phyloP scores from a whole-genome alignment of 2,888 invertebrate species.

The Cantharis nigra region DNA sequence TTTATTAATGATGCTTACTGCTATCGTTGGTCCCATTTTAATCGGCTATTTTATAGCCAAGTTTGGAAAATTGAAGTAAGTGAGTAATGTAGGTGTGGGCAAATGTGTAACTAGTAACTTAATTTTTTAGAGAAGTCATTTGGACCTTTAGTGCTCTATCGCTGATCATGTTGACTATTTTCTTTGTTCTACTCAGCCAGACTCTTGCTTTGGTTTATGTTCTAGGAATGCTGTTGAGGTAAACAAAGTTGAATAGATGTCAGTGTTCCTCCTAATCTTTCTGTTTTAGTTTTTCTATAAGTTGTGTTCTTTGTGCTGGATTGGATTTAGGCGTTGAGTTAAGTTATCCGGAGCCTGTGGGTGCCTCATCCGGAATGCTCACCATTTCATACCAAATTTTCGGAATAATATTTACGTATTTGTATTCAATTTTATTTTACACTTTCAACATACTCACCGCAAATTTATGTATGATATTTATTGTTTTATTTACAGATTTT shows the following conservation, averaged over 20 bases:
- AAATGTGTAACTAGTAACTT: no score
- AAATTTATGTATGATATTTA: conserved; percentile 29
- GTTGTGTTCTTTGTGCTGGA: conserved; percentile 91
- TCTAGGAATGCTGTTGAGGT: neutral
- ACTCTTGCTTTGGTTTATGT: neutral
- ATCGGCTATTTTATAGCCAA: neutral
- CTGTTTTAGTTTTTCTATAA: conserved; percentile 88
- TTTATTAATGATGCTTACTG: neutral
- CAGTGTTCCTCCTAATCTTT: neutral
- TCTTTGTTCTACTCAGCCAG: neutral
- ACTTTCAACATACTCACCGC: conserved; percentile 36
- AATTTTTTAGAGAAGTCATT: neutral
- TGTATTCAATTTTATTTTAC: conserved; percentile 36
- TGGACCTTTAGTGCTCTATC: neutral
- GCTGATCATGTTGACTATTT: no score
- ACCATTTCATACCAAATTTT: conserved; percentile 68
- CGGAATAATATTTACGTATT: conserved; percentile 39
- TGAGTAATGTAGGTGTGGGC: no score
- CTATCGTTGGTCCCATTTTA: neutral
- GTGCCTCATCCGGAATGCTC: conserved; percentile 88
- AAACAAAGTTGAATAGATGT: neutral
- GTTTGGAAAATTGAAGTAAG: neutral
- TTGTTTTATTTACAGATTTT: conserved; percentile 30
- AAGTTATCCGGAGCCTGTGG: conserved; percentile 94
- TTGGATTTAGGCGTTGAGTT: conserved; percentile 96